Conservation (phyloP, 2,113 vertebrate genomes). For the Trochalopteron elliotii region DNA sequence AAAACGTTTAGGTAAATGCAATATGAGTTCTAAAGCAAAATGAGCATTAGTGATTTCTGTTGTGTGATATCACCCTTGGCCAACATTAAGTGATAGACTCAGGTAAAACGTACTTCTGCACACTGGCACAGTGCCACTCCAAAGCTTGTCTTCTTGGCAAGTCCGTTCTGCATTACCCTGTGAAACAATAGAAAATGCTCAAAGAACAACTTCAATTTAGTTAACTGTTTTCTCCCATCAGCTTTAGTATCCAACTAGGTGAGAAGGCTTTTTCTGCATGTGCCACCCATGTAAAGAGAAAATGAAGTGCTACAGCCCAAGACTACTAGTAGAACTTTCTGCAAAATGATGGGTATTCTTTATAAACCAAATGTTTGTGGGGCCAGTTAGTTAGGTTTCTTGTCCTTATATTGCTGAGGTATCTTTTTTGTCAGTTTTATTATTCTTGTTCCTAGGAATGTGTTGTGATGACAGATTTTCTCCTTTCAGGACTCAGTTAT, state of each 20-base stretch:
- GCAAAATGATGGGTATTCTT: not conserved
- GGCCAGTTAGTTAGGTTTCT: not conserved
- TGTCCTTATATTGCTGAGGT: not conserved
- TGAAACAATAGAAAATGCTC: not conserved
- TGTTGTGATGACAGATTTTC: not conserved
- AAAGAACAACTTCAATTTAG: not conserved
- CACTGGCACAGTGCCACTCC: constrained; percentile 82
- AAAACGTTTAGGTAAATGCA: not conserved
- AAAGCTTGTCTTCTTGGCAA: constrained; percentile 83
- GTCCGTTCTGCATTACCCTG: constrained; percentile 84
- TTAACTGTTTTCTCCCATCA: not conserved
- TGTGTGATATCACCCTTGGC: not conserved
- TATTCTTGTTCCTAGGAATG: not conserved
- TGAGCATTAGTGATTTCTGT: not conserved
- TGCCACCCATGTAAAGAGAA: not conserved
- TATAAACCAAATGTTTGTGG: not conserved
- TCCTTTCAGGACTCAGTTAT: not conserved
- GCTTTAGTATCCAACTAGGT: not conserved
- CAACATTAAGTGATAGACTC: not conserved
- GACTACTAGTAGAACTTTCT: not conserved
- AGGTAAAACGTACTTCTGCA: constrained; percentile 85
- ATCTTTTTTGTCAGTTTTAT: not conserved
- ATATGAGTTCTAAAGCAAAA: not conserved
- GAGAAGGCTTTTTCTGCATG: not conserved
- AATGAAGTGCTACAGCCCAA: not conserved